phyloP scores from a whole-genome alignment of 2,113 vertebrate genomes.

The Salminus brasiliensis region DNA sequence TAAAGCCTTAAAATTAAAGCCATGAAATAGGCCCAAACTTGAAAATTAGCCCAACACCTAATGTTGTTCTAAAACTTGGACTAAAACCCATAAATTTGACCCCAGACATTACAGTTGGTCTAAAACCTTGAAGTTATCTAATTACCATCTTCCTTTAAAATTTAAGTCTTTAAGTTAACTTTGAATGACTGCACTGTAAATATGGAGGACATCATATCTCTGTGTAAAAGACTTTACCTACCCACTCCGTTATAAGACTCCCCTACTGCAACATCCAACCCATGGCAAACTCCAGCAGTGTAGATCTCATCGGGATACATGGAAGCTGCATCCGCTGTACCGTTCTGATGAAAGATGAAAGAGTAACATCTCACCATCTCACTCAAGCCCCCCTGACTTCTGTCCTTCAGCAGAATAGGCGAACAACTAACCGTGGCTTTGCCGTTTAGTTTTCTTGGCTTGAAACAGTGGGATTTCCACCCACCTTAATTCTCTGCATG shows the following conservation, averaged over 20 bases:
- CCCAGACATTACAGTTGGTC: no score
- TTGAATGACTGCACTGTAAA: no score
- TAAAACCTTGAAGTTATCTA: no score
- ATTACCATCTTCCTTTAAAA: no score
- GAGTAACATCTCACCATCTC: neutral
- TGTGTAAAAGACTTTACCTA: constrained; percentile 49
- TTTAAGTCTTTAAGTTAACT: no score
- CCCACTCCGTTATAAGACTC: constrained; percentile 76
- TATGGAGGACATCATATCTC: no score
- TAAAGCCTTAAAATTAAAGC: no score
- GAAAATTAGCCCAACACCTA: no score
- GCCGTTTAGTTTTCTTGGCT: neutral
- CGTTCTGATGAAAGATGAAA: constrained; percentile 66
- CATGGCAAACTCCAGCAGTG: constrained; percentile 76
- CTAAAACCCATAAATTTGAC: no score
- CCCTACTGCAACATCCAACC: constrained; percentile 77
- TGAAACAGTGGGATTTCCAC: neutral
- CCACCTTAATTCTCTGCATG: constrained; percentile 78
- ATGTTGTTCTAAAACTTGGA: no score
- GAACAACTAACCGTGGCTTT: no score
- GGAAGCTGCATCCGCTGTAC: constrained; percentile 77
- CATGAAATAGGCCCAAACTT: no score
- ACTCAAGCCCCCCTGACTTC: neutral
- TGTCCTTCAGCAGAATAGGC: neutral
- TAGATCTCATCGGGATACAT: constrained; percentile 80